Conservation (phyloP, 2,888 invertebrate genomes). For the Nysson spinosus region DNA sequence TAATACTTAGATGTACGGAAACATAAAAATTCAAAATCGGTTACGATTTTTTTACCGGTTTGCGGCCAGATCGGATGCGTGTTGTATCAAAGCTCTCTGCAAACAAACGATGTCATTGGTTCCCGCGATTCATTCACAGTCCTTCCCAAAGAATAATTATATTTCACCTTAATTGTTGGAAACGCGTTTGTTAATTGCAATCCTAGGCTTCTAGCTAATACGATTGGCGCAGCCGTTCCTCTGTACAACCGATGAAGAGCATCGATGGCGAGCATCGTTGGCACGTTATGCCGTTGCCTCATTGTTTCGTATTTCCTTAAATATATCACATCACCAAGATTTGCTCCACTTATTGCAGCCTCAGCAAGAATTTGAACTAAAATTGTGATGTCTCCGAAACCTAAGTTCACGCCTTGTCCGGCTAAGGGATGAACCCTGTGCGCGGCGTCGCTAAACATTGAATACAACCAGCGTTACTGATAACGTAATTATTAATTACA, state of each 20-base stretch:
- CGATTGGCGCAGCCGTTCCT: constrained; percentile 85
- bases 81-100: constrained; percentile 66
- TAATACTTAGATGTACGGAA: no score
- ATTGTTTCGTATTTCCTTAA: constrained; percentile 90
- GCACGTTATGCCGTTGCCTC: constrained; percentile 91
- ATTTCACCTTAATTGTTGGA: constrained; percentile 84
- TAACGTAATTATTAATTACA: no score
- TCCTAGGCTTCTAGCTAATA: constrained; percentile 89
- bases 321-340: constrained; percentile 84
- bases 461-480: no score
- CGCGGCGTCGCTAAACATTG: constrained; percentile 93
- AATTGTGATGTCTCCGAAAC: constrained; percentile 93
- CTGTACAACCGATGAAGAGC: constrained; percentile 91
- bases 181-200: constrained; percentile 89
- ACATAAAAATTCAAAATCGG: no score
- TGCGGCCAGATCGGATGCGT: constrained; percentile 60
- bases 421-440: constrained; percentile 97
- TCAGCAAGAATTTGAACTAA: constrained; percentile 86
- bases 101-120: constrained; percentile 36
- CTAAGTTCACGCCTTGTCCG: constrained; percentile 98
- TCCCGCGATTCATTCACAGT: neutral
- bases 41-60: constrained; percentile 1
- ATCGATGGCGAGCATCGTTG: constrained; percentile 92
- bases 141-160: neutral
- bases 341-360: constrained; percentile 85